Base-by-base conservation (phyloP, 2,888 invertebrate species). In the Acanthacorydalis orientalis region DNA sequence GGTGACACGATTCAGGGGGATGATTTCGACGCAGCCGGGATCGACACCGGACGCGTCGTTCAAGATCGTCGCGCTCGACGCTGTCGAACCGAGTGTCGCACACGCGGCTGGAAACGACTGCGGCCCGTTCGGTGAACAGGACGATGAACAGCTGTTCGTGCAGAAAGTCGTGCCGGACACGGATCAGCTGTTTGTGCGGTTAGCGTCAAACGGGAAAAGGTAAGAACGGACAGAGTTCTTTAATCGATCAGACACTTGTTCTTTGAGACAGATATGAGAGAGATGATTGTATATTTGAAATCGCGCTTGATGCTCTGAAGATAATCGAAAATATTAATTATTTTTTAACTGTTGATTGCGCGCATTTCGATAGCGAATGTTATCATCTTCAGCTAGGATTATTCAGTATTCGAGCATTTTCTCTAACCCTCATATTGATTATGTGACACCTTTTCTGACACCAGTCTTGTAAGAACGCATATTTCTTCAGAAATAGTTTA, bases 11-110 rank as follows among this genome's bases (percentile, higher is more conserved):
- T 98, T 98, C 65, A 75, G 96, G 37, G 96, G 97, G 8, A 96
- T 97, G 95, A 90, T 98, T 53, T 95, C 92, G 39, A 98, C 97
- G 0, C 97, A 98, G 64, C 98, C 97, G 0, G 97, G 97, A 4
- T 93, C 95, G 7, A 93, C 92, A 39, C 93, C 96, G 1, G 83
- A 96, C 57, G 93, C 97, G 0, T 95, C 95, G 7, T 98, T 96
- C 68, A 96, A 96, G 67, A 87, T 95, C 50, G 74, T 92, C n/a
- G 85, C 90, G 0, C 64, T 93, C 33, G 78, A 78, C 57, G 75
- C 75, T 1, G 75, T 78, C n/a, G 79, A 80, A 51, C 74, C 74
- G 2, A 74, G 74, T 46, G 70, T 76, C 47, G 77, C 76, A 55
- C 77, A 78, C 54, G 69, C 72, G 8, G 74, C 74, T 49, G 76